Evolutionary conservation across 2,113 vertebrate species (phyloP), one percentile per base, ranked within the genome.

Genomic region (Prunella himalayana): DNA sequence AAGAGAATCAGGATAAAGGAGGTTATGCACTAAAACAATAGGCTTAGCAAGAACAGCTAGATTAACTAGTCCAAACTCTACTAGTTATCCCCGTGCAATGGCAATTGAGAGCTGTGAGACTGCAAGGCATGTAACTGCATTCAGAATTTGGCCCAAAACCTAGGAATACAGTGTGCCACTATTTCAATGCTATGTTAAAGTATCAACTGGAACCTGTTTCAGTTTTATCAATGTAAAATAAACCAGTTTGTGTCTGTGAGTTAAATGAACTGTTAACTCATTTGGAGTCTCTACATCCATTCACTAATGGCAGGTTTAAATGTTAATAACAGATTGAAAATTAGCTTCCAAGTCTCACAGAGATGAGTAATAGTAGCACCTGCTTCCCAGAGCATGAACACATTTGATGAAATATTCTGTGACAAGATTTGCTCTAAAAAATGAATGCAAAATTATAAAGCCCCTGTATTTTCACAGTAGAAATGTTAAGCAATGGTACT

Each of bases 1-100:
- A 96, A 77, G 90, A 95, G 68, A 95, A 92, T 49, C 64, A 91
- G 90, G 90, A 96, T 44, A 90, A 92, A 95, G 79, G 79, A 51
- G 42, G 56, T 96, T 95, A 96, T 95, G 92, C 50, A 87, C 75
- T 93, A 45, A 85, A 88, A 59, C 9, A 79, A 59, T 10, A 25
- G 3, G 22, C 27, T 90, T 79, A 84, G 23, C 45, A 60, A 79
- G 71, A 94, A 77, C 0, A 5, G 72, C 69, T 84, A 94, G 56
- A 73, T 51, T 28, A 69, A 86, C 69, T 37, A 57, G 81, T 87
- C 68, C 93, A 94, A 93, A 92, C 44, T 91, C 88, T 96, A 96
- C 91, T 95, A 95, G 92, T 97, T 95, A 97, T 94, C 92, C 92
- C 91, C 5, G 10, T 95, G 95, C 95, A 97, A 95, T 92, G 92